Evolutionary conservation across 2,113 vertebrate genomes (phyloP), one percentile per base, ranked within the genome.

Genomic region (Erpornis zantholeuca): DNA sequence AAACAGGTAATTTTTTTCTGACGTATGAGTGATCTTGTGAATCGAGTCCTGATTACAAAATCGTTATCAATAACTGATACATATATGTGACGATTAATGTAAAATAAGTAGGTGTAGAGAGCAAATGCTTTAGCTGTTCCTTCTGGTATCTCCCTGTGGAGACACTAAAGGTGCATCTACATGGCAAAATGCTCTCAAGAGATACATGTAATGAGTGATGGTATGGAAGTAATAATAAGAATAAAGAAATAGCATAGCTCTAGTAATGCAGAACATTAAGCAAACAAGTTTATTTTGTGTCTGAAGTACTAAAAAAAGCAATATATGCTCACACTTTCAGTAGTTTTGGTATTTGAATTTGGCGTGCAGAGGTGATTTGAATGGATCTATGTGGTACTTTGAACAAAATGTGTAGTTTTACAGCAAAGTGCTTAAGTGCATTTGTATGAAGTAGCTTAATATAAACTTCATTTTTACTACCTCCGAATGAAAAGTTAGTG

Each of bases 121-220:
- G 12, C 23, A 80, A 56, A n/a, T 60, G 16, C 28, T 87, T 70
- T 27, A 69, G 23, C 35, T 72, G 1, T 76, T 94, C 36, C 9
- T 59, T 87, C 18, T 71, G 20, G 2, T 56, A 16, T 13, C 36
- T 80, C 42, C 16, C 35, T 64, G 12, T 52, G 50, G 33, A 60
- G 47, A 75, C 13, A 52, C 27, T 71, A 29, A 23, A 54, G 33
- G 47, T 84, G 23, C 25, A 40, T 44, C 28, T 42, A 2, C 10
- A 5, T 35, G 44, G 25, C 38, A 82, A 73, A 79, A 50, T 66
- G 25, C 33, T 90, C 25, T 87, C 6, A 29, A 44, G 66, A 60
- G 35, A 12, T 31, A 6, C 0, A 0, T 23, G 38, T 82, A 52
- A 44, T 0, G 3, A 87, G 45, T 29, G 38, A 79, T 16, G 7